A percentile compares a stretch with the other conserved stretches of the same genome.
Evolutionary conservation across 2,113 vertebrate species (phyloP).

Genomic region (Tonatia bakeri): DNA sequence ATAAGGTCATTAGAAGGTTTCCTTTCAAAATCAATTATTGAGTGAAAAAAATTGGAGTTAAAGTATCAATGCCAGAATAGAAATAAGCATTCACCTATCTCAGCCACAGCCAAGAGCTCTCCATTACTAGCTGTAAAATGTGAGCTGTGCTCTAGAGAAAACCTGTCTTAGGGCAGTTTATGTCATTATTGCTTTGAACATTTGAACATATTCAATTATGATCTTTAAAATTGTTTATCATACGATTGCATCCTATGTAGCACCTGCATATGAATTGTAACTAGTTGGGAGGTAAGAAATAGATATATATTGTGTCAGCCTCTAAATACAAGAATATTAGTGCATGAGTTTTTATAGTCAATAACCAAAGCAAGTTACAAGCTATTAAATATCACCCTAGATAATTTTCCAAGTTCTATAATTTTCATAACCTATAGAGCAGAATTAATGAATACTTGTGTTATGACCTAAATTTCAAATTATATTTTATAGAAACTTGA

Average conservation of each 20-base stretch:
- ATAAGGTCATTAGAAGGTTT: background rate
- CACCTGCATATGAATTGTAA: background rate
- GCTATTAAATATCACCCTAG: background rate
- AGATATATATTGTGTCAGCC: background rate
- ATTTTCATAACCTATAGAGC: background rate
- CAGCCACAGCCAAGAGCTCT: background rate
- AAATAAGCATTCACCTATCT: background rate
- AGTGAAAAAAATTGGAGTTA: background rate
- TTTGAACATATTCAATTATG: constrained; percentile 27
- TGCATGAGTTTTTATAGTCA: background rate
- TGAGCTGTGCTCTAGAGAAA: background rate
- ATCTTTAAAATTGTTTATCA: constrained; percentile 33
- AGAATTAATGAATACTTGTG: background rate
- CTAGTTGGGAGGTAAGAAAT: background rate
- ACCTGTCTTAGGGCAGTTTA: background rate
- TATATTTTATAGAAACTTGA: background rate
- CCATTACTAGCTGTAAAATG: constrained; percentile 25
- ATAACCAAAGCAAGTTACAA: background rate
- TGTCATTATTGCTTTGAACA: constrained; percentile 4
- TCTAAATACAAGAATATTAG: constrained; percentile 32
- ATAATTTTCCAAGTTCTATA: constrained; percentile 1
- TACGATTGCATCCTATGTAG: background rate
- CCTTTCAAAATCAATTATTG: constrained; percentile 36
- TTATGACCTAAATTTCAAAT: constrained; percentile 25
- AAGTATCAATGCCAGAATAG: background rate